phyloP scores from a whole-genome alignment of 2,888 invertebrate genomes.

The Limnephilus lunatus region DNA sequence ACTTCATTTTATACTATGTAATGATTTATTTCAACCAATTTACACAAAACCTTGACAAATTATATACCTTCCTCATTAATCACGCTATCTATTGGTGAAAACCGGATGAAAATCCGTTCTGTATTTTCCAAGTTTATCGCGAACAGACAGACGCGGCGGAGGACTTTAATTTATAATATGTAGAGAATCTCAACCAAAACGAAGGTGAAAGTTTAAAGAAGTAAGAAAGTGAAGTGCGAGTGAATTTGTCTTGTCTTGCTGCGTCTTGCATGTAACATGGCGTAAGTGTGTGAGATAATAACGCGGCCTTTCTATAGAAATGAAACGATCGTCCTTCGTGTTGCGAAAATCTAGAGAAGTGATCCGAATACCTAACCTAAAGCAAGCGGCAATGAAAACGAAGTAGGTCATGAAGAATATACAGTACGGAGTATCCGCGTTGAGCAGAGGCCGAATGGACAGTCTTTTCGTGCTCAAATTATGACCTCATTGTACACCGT shows the following conservation, averaged over 20 bases:
- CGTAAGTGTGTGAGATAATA: neutral
- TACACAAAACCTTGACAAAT: too few species aligned
- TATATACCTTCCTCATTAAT: too few species aligned
- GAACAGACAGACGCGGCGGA: too few species aligned
- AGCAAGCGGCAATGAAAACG: conserved; percentile 37
- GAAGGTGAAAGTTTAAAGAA: neutral
- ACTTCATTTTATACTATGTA: too few species aligned
- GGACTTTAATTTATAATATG: too few species aligned
- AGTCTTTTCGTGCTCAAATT: conserved; percentile 14
- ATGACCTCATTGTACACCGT: neutral
- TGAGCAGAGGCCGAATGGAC: conserved; percentile 1
- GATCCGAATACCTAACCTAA: conserved; percentile 8
- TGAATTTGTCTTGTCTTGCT: neutral
- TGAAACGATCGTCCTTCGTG: neutral
- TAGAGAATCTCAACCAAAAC: neutral
- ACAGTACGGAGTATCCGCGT: conserved; percentile 3
- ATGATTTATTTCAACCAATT: too few species aligned
- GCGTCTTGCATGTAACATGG: neutral
- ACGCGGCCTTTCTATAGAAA: neutral
- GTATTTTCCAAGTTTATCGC: too few species aligned
- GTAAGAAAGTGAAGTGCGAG: neutral
- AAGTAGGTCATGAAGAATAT: conserved; percentile 33
- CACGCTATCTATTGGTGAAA: too few species aligned
- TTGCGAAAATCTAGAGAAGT: neutral
- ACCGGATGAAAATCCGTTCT: too few species aligned